Percentiles rank a stretch among this genome's conserved stretches.
These are phyloP conservation scores for Cataglyphis rosenhaueri DNA, from an alignment of 2,888 invertebrate species.

Conservation along the genomic window DNA sequence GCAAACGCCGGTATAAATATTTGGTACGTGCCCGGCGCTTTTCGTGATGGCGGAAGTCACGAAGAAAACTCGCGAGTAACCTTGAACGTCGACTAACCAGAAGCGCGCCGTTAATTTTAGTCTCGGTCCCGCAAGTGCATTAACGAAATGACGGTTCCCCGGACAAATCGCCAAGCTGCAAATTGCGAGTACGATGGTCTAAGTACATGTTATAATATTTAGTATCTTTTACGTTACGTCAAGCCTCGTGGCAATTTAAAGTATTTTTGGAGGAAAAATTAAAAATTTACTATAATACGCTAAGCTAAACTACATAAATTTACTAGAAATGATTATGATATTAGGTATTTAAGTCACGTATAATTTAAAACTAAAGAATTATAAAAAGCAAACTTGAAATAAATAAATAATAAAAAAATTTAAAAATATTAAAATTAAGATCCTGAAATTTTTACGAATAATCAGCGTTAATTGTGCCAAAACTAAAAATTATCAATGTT, in stretches of 20 bases:
- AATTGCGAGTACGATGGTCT: slow-evolving; percentile 7
- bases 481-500: not conserved
- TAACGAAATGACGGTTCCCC: slow-evolving; percentile 45
- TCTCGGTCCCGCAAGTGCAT: slow-evolving; percentile 3
- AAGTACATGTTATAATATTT: not conserved
- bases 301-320: not conserved
- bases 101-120: slow-evolving; percentile 58
- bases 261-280: not conserved
- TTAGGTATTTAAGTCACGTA: not conserved
- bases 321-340: not conserved
- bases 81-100: slow-evolving; percentile 38
- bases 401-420: not conserved
- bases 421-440: not conserved
- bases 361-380: not conserved
- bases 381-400: not conserved
- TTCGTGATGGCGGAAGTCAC: slow-evolving; percentile 23
- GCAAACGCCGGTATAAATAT: slow-evolving; percentile 62
- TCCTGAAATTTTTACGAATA: not conserved
- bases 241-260: not conserved
- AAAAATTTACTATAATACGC: not conserved
- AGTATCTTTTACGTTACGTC: not conserved
- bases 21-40: slow-evolving; percentile 34
- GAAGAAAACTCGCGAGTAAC: slow-evolving; percentile 31
- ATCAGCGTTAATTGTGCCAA: not conserved
- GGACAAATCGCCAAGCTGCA: slow-evolving; percentile 21